phyloP scores from a whole-genome alignment of 2,797 vertebrate genomes.

The Periophthalmus magnuspinnatus region DNA sequence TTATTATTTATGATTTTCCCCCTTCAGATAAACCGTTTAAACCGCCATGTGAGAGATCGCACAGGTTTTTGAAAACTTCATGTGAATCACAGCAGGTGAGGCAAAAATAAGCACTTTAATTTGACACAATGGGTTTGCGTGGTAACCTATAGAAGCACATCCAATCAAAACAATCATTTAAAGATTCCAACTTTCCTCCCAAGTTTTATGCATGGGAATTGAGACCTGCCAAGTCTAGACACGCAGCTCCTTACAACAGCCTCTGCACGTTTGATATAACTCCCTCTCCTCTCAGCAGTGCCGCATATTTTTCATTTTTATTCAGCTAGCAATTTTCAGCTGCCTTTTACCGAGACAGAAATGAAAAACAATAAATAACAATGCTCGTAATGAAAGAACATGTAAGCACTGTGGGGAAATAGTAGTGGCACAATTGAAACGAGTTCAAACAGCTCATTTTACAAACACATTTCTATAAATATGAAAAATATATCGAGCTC shows the following conservation, averaged over 20 bases:
- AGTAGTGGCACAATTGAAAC: not conserved
- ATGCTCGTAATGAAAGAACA: constrained; percentile 14
- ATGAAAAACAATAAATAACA: constrained; percentile 27
- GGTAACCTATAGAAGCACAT: constrained; percentile 10
- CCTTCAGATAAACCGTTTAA: too few relatives aligned
- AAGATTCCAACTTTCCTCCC: constrained; percentile 28
- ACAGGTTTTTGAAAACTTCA: too few relatives aligned
- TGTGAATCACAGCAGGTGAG: too few relatives aligned
- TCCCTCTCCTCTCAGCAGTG: constrained; percentile 17
- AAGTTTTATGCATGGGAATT: not conserved
- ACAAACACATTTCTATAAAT: constrained; percentile 17
- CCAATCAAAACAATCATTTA: not conserved
- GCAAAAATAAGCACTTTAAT: too few relatives aligned
- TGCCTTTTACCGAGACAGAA: constrained; percentile 14
- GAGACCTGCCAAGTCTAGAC: constrained; percentile 13
- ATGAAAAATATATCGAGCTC: constrained; percentile 5
- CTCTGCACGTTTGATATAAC: constrained; percentile 39
- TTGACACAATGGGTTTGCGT: too few relatives aligned
- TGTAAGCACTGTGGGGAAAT: constrained; percentile 15
- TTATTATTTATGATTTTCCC: too few relatives aligned
- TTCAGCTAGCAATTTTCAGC: constrained; percentile 31
- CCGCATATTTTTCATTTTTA: constrained; percentile 41
- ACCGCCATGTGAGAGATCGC: too few relatives aligned
- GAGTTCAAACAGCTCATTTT: constrained; percentile 23
- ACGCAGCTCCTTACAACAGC: constrained; percentile 41